Conservation (phyloP, 2,113 vertebrate species). For the Eretmochelys imbricata region DNA sequence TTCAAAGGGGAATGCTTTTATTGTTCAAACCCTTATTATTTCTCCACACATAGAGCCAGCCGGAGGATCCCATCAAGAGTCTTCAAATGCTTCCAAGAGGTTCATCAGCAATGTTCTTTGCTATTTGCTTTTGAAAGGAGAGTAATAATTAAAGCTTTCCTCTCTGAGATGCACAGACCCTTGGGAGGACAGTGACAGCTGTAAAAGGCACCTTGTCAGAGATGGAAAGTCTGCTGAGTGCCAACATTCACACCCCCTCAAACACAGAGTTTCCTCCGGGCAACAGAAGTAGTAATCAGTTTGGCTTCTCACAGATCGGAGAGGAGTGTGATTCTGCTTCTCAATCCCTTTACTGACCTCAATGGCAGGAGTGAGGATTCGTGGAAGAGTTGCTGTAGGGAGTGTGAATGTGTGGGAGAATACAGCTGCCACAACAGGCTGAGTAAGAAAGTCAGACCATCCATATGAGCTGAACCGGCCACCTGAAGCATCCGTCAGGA, state of each 20-base stretch:
- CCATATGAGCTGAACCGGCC: neutral
- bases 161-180: neutral
- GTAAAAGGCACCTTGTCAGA: neutral
- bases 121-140: conserved; percentile 45
- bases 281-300: neutral
- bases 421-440: neutral
- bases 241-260: accelerated
- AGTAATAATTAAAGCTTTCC: neutral
- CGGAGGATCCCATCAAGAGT: conserved; percentile 10
- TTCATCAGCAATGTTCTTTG: conserved; percentile 9
- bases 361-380: neutral
- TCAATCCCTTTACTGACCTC: neutral
- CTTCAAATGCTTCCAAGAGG: conserved; percentile 1
- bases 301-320: neutral
- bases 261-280: neutral
- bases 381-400: neutral
- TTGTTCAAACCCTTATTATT: conserved; percentile 53
- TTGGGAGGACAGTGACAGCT: neutral
- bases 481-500: accelerated
- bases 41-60: conserved; percentile 22
- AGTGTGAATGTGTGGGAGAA: neutral
- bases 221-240: accelerated
- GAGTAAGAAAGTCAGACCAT: neutral
- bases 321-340: too few species aligned
- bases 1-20: conserved; percentile 57